A percentile compares a stretch with the other conserved stretches of the same genome.
phyloP scores from a whole-genome alignment of 2,888 invertebrate genomes.

The Nycteola revayana region DNA sequence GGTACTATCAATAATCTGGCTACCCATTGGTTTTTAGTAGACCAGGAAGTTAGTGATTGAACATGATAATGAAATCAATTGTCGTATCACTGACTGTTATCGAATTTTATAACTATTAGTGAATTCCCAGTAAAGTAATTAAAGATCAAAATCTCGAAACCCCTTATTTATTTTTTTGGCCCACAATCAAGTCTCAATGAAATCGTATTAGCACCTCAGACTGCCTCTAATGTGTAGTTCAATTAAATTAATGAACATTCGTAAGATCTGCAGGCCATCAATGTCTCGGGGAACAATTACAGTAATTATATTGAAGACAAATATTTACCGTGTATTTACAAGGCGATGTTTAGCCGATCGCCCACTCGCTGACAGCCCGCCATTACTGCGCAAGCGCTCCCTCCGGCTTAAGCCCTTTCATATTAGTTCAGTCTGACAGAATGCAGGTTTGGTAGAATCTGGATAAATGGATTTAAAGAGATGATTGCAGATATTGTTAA shows the following conservation, averaged over 20 bases:
- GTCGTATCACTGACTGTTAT: too few relatives aligned
- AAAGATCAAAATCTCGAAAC: neutral
- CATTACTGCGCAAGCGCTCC: slow-evolving; percentile 56
- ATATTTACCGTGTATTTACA: slow-evolving; percentile 70
- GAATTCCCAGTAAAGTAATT: neutral
- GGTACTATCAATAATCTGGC: too few relatives aligned
- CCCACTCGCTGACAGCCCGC: slow-evolving; percentile 68
- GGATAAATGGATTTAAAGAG: neutral
- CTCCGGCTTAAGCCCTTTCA: slow-evolving; percentile 48
- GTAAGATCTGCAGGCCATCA: slow-evolving; percentile 4
- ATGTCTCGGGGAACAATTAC: slow-evolving; percentile 44
- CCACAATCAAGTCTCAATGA: neutral
- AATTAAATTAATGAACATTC: slow-evolving; percentile 29
- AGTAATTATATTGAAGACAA: slow-evolving; percentile 73
- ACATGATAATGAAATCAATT: neutral
- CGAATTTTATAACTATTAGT: too few relatives aligned
- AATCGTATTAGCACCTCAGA: slow-evolving; percentile 22
- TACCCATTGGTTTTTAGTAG: too few relatives aligned
- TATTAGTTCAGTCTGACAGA: slow-evolving; percentile 34
- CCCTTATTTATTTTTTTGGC: neutral
- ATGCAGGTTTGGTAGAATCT: slow-evolving; percentile 4
- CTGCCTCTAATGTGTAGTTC: slow-evolving; percentile 20
- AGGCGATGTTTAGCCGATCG: slow-evolving; percentile 65
- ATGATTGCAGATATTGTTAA: neutral
- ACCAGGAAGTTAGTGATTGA: too few relatives aligned